phyloP scores from a whole-genome alignment of 2,797 vertebrate genomes.

The Betta splendens region DNA sequence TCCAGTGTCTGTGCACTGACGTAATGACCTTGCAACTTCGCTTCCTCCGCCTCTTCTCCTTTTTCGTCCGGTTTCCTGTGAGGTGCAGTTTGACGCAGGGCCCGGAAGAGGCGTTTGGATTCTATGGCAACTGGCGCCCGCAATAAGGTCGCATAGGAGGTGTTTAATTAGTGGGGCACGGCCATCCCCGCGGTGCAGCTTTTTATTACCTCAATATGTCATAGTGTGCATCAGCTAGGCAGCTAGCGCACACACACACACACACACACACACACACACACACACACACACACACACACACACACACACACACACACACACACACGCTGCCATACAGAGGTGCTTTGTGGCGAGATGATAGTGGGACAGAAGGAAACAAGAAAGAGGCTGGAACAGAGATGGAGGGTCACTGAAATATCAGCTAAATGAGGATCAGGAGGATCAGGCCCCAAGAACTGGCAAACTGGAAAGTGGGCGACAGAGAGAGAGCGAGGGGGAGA shows the following conservation, averaged over 20 bases:
- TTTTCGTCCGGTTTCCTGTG: constrained; percentile 30
- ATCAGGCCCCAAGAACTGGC: constrained; percentile 11
- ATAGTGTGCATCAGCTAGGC: constrained; percentile 66
- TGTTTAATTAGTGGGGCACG: constrained; percentile 84
- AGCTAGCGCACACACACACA: constrained; percentile 15
- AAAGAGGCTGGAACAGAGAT: background rate
- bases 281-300: constrained; percentile 11
- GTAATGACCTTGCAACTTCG: constrained; percentile 71
- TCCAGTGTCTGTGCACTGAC: too few species aligned
- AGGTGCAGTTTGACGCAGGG: constrained; percentile 70
- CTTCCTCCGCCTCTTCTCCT: constrained; percentile 6
- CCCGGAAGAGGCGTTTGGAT: constrained; percentile 62
- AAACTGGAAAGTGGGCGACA: constrained; percentile 41
- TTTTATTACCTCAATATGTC: constrained; percentile 86
- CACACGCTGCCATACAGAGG: constrained; percentile 20
- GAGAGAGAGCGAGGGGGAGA: background rate
- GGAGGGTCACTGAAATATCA: constrained; percentile 39
- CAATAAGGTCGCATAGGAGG: constrained; percentile 77
- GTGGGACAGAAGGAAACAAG: background rate
- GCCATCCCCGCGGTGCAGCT: constrained; percentile 74
- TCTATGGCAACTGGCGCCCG: constrained; percentile 72
- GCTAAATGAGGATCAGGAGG: constrained; percentile 29
- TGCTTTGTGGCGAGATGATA: constrained; percentile 9
- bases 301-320: constrained; percentile 10
- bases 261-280: constrained; percentile 20